phyloP scores from a whole-genome alignment of 1,140 invertebrate genomes.

The Halyomorpha halys region DNA sequence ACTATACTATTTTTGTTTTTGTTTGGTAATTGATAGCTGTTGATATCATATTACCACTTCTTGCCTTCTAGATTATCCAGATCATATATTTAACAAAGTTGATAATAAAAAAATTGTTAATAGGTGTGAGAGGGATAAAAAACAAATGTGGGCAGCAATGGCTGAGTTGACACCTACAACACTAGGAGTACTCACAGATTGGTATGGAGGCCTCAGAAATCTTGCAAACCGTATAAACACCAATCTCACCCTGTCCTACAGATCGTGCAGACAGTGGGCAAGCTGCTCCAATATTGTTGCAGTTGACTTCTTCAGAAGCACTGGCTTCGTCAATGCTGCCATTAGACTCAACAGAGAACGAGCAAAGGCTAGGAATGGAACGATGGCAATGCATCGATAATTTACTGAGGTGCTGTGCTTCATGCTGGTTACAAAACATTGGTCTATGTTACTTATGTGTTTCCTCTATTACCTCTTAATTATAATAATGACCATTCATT shows the following conservation, averaged over 20 bases:
- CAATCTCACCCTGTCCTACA: conserved; percentile 45
- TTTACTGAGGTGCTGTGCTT: no score
- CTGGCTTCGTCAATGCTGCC: conserved; percentile 46
- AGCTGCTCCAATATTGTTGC: conserved; percentile 48
- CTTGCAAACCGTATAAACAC: conserved; percentile 48
- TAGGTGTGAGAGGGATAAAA: background rate
- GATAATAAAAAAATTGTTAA: background rate
- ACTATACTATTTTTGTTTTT: no score
- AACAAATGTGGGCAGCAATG: conserved; percentile 44
- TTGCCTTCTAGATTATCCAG: no score
- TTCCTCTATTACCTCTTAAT: no score
- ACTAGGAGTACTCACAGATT: conserved; percentile 42
- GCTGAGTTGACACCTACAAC: conserved; percentile 50
- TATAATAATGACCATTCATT: no score
- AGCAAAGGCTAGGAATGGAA: background rate
- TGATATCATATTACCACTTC: no score
- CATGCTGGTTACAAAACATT: no score
- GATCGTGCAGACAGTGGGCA: conserved; percentile 39
- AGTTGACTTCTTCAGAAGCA: conserved; percentile 47
- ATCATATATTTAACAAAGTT: background rate
- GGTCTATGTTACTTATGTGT: no score
- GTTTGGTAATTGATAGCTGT: no score
- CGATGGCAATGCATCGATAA: no score
- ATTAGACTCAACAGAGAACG: conserved; percentile 32
- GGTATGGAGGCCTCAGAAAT: conserved; percentile 34